Conservation (phyloP, 2,113 vertebrate species). For the Otocyon megalotis region DNA sequence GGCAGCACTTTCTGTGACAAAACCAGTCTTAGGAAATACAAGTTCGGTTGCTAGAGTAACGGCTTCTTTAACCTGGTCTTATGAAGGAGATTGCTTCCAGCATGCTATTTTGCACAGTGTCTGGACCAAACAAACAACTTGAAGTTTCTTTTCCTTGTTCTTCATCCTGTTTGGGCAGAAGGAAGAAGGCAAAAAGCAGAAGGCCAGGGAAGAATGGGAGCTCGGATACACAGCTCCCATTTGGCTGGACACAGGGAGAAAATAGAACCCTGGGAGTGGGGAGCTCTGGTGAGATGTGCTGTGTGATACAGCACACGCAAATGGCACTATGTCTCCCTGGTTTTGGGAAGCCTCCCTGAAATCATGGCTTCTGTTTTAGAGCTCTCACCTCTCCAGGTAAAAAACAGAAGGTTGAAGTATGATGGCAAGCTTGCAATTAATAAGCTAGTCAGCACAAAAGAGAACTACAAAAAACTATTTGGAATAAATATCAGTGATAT, state of each 20-base stretch:
- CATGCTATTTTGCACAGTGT: rapidly evolving
- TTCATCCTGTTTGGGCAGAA: neutral
- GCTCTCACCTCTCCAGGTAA: neutral
- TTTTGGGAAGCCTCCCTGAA: neutral
- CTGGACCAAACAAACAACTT: neutral
- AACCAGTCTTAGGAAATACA: neutral
- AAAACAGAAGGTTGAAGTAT: rapidly evolving
- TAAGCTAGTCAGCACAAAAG: too few species aligned
- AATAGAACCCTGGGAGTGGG: rapidly evolving
- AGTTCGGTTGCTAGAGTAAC: neutral
- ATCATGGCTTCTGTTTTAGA: neutral
- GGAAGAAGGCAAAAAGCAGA: neutral
- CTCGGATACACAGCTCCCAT: rapidly evolving
- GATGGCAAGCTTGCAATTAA: too few species aligned
- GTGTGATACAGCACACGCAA: rapidly evolving
- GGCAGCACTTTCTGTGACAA: neutral
- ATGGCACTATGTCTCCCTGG: neutral
- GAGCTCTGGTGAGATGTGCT: rapidly evolving
- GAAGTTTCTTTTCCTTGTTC: neutral
- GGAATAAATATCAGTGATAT: neutral
- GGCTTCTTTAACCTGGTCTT: neutral
- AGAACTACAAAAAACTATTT: neutral
- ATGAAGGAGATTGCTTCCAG: neutral
- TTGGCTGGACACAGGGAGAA: rapidly evolving
- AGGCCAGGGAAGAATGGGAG: rapidly evolving